Evolutionary conservation across 2,113 vertebrate genomes (phyloP).

Genomic region (Terrapene triunguis): DNA sequence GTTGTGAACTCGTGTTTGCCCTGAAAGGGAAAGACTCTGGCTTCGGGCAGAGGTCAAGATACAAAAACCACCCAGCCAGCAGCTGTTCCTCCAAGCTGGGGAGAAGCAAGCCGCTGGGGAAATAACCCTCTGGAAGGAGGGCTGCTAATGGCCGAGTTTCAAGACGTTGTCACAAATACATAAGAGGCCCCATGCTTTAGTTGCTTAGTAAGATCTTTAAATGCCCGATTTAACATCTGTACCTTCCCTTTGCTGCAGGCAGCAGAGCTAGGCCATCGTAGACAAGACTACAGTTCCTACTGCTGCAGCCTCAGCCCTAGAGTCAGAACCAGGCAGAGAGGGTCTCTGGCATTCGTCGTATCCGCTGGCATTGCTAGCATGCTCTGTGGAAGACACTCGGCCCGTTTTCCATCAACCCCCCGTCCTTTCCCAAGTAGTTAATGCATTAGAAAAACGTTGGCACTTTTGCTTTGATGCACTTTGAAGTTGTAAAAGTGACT

Average conservation of each 20-base stretch:
- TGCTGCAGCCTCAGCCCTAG: background rate
- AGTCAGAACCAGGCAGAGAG: background rate
- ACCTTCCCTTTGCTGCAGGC: background rate
- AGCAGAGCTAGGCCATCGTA: background rate
- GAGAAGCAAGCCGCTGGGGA: background rate
- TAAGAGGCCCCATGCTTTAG: background rate
- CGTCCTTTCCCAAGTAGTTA: background rate
- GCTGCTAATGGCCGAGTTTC: background rate
- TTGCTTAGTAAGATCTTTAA: background rate
- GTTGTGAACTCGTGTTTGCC: background rate
- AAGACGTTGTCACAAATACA: accelerated
- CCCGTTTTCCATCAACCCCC: background rate
- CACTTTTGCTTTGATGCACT: background rate
- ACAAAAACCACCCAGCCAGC: background rate
- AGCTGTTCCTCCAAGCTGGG: background rate
- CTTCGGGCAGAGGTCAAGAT: background rate
- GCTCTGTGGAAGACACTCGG: background rate
- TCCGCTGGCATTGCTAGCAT: background rate
- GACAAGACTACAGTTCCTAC: background rate
- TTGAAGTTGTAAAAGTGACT: no score
- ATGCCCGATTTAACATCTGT: background rate
- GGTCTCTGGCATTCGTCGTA: background rate
- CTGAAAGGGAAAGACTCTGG: background rate
- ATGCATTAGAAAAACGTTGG: background rate
- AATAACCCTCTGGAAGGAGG: background rate